phyloP scores from a whole-genome alignment of 2,797 vertebrate species.

The Helostoma temminkii region DNA sequence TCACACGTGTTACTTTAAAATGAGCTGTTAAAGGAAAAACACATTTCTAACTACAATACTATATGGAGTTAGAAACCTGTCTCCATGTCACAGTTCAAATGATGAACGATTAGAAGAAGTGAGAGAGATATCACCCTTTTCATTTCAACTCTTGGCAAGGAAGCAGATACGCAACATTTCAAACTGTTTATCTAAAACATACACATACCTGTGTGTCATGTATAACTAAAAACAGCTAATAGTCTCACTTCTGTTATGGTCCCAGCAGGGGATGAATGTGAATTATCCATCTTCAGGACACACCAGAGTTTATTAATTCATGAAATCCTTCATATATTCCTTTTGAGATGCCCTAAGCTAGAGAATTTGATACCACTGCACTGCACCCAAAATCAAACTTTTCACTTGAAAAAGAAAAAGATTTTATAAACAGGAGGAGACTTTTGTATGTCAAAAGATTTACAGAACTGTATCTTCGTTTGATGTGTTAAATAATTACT shows the following conservation, averaged over 20 bases:
- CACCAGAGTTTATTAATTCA: constrained; percentile 43
- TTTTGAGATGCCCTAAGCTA: constrained; percentile 20
- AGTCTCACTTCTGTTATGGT: neutral
- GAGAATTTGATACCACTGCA: constrained; percentile 16
- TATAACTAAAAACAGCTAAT: neutral
- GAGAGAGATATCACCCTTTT: neutral
- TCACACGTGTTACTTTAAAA: too few species aligned
- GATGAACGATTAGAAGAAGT: neutral
- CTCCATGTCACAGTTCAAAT: neutral
- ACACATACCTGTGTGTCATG: too few species aligned
- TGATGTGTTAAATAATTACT: neutral
- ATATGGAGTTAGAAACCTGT: too few species aligned
- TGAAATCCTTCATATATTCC: constrained; percentile 28
- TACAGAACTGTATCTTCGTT: constrained; percentile 5
- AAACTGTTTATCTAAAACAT: neutral
- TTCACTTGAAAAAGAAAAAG: constrained; percentile 7
- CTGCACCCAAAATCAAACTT: constrained; percentile 14
- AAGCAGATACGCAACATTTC: neutral
- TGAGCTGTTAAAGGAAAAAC: too few species aligned
- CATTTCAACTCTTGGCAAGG: neutral
- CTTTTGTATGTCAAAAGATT: constrained; percentile 11
- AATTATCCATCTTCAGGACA: constrained; percentile 38
- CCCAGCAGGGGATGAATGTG: constrained; percentile 20
- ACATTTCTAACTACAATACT: too few species aligned
- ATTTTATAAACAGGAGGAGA: constrained; percentile 2